Evolutionary conservation across 2,888 invertebrate genomes (phyloP), one percentile per base, ranked within the genome.

Genomic region (Drosophila incognita): DNA sequence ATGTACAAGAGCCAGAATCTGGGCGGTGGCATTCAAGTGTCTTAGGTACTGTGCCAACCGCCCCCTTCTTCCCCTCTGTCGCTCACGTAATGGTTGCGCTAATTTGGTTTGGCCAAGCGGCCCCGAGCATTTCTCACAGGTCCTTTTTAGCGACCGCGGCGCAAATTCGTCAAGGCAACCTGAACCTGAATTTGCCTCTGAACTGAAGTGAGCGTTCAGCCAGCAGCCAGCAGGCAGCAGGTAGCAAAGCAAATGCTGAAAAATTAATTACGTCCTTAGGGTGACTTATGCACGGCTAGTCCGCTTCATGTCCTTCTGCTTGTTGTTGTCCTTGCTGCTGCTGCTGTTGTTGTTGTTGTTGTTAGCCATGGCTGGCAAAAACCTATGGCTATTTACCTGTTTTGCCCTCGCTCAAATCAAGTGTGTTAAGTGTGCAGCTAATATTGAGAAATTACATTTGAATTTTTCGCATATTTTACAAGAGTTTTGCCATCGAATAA

Each of bases 221-320:
- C 52, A 35, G 21, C 21, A 53, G 35, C 51, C 51, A 4, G 15
- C 21, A 35, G 15, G 51, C 51, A 3, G 67, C 57, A 61, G 70
- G 57, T 61, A 71, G 63, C 62, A 73, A 71, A 82, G 81, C 84
- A 86, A 89, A 91, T 91, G 83, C 84, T 91, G 89, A 91, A 92
- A 92, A 92, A 91, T 92, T 92, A 91, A 92, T 92, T 91, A 91
- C 86, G 88, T 91, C 92, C 92, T 92, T 79, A 81, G 91, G 92
- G 91, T 81, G 82, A 84, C 87, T 84, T 90, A 90, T 88, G 76
- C 69, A 61, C 69, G 40, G 67, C 51, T 52, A 61, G 59, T 52
- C 27, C 46, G 54, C 53, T 29, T 48, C 73, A 67, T 63, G 69
- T 68, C 63, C 40, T 57, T 57, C 40, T 38, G n/a, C 29, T 40